Evolutionary conservation across 2,113 vertebrate species (phyloP), one percentile per base, ranked within the genome.

Genomic region (Crotalus horridus): DNA sequence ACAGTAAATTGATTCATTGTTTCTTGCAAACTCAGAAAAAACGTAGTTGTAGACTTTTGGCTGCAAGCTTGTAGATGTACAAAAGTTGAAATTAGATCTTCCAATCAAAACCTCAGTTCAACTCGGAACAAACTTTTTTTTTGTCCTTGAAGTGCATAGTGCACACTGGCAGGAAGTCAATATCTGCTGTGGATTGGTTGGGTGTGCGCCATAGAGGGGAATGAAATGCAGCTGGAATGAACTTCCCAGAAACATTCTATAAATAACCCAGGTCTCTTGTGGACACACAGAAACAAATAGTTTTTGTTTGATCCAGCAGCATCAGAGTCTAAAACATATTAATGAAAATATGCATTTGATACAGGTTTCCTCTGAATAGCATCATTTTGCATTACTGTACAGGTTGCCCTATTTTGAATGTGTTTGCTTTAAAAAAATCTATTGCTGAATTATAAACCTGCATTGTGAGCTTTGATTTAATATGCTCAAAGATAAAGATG

Each of bases 181-280:
- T 85, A 33, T 39, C 85, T 91, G 90, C 23, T 58, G 58, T 46
- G 6, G 55, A 33, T 55, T n/a, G 33, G 74, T 39, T 55, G 81
- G 85, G 53, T 33, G 46, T 24, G 11, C 1, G 54, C 12, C 48
- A 29, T 29, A 39, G 33, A 9, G 74, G 33, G 17, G 33, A 20
- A 81, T 81, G 69, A 81, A 64, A 56, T 48, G 23, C 46, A 58
- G 21, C 81, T 54, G 46, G 74, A 93, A 90, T 54, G 56, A 53
- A 20, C 46, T 90, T 93, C 88, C 74, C 92, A 90, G 92, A 93
- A 87, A 81, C 21, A n/a, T 61, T 90, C 92, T 90, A 61, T 93
- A 90, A 93, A 90, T 90, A 93, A 48, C 56, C 74, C 11, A 6
- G 21, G 20, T 86, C 21, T 33, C 55, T 87, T 54, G 55, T 85